A percentile compares a stretch with the other conserved stretches of the same genome.
phyloP scores from a whole-genome alignment of 2,113 vertebrate genomes.

The Argyrosomus japonicus region DNA sequence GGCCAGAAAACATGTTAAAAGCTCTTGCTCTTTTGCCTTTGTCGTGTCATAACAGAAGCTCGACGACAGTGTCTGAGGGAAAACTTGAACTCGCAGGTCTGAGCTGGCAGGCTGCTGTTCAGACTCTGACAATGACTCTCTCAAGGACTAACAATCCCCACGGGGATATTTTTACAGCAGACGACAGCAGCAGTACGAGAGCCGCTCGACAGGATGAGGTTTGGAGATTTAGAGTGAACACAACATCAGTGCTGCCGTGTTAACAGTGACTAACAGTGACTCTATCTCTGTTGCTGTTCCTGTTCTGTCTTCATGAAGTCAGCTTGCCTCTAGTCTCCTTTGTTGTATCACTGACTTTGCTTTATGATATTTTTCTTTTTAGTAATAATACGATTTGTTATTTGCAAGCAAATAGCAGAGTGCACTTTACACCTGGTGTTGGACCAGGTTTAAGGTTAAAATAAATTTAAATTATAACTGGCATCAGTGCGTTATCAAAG shows the following conservation, averaged over 20 bases:
- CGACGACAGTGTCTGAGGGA: neutral
- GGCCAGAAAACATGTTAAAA: neutral
- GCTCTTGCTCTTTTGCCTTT: neutral
- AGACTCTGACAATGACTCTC: slow-evolving; percentile 46
- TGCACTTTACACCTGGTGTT: neutral
- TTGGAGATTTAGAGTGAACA: slow-evolving; percentile 43
- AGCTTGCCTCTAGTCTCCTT: neutral
- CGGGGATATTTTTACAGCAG: slow-evolving; percentile 52
- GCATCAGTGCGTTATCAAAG: no score
- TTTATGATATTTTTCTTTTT: neutral
- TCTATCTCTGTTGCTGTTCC: neutral
- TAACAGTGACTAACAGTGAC: slow-evolving; percentile 52
- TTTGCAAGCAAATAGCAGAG: neutral
- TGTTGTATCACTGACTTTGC: neutral
- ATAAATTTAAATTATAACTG: no score
- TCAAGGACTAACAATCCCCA: slow-evolving; percentile 57
- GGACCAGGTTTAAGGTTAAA: no score
- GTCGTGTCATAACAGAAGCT: neutral
- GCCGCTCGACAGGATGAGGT: slow-evolving; percentile 40
- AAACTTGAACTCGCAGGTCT: slow-evolving; percentile 34
- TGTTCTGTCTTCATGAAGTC: slow-evolving; percentile 26
- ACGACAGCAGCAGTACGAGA: slow-evolving; percentile 25
- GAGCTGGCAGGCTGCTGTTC: slow-evolving; percentile 32
- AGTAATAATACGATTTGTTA: neutral
- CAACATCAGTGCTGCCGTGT: slow-evolving; percentile 42